Evolutionary conservation across 2,888 invertebrate species (phyloP).

Genomic region (Ormia ochracea): DNA sequence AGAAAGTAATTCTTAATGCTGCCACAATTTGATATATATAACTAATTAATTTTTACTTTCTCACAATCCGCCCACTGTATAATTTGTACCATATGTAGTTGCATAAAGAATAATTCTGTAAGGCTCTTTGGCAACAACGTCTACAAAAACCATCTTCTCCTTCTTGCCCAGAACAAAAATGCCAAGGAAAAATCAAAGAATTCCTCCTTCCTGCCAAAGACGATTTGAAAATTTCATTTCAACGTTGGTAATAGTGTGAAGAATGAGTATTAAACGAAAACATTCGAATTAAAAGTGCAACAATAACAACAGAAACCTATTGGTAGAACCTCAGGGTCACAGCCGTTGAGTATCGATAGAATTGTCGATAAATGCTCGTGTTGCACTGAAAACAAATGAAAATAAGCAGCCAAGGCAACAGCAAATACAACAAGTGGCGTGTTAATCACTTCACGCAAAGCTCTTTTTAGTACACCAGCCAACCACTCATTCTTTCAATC

Average conservation of each 20-base stretch:
- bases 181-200: conserved; percentile 7
- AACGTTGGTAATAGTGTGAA: conserved; percentile 56
- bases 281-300: conserved; percentile 42
- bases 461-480: conserved; percentile 30
- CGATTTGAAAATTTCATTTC: conserved; percentile 38
- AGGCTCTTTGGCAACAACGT: conserved; percentile 19
- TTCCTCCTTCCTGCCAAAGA: background rate
- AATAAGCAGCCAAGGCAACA: background rate
- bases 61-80: conserved; percentile 1
- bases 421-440: conserved; percentile 63
- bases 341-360: conserved; percentile 54
- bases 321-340: conserved; percentile 54
- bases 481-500: conserved; percentile 33
- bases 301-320: conserved; percentile 26
- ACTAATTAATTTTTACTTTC: background rate
- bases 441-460: conserved; percentile 63
- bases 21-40: background rate
- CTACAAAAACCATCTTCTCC: conserved; percentile 11
- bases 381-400: conserved; percentile 27
- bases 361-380: conserved; percentile 54
- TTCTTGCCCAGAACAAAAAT: background rate
- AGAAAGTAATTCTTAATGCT: background rate
- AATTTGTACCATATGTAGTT: too few species aligned
- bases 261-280: conserved; percentile 20
- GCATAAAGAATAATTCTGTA: conserved; percentile 29